phyloP scores from a whole-genome alignment of 2,113 vertebrate species.

The Copsychus sechellarum region DNA sequence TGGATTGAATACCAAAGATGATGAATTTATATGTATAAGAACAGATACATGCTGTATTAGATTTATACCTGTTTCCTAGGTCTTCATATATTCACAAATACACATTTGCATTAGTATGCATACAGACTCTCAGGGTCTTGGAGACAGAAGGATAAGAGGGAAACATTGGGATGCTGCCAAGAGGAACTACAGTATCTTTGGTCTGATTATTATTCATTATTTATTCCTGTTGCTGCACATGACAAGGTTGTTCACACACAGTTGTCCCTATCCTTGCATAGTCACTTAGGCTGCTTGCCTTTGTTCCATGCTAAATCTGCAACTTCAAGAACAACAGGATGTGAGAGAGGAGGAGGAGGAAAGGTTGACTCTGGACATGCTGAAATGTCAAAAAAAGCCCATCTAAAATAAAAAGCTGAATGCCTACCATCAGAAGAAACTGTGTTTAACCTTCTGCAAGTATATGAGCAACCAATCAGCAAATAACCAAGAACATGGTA shows the following conservation, averaged over 20 bases:
- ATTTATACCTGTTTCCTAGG: background rate
- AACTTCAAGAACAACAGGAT: background rate
- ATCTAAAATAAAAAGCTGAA: background rate
- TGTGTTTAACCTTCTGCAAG: background rate
- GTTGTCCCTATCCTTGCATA: background rate
- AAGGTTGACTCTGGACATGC: background rate
- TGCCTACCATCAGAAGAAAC: background rate
- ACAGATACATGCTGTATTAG: background rate
- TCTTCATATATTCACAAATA: background rate
- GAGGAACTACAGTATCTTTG: background rate
- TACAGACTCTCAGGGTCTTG: background rate
- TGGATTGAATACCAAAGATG: background rate
- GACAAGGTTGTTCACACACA: background rate
- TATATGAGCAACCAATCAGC: background rate
- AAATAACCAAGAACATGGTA: background rate
- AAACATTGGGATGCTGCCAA: background rate
- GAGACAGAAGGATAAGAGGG: background rate
- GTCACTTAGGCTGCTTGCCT: background rate
- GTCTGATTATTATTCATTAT: background rate
- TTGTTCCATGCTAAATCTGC: background rate
- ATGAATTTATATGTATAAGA: slow-evolving; percentile 16
- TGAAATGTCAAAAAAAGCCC: background rate
- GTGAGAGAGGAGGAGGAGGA: background rate
- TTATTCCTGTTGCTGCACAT: background rate
- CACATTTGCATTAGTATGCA: background rate